Evolutionary conservation across 2,888 invertebrate species (phyloP), one percentile per base, ranked within the genome.

Genomic region (Drosophila recens): DNA sequence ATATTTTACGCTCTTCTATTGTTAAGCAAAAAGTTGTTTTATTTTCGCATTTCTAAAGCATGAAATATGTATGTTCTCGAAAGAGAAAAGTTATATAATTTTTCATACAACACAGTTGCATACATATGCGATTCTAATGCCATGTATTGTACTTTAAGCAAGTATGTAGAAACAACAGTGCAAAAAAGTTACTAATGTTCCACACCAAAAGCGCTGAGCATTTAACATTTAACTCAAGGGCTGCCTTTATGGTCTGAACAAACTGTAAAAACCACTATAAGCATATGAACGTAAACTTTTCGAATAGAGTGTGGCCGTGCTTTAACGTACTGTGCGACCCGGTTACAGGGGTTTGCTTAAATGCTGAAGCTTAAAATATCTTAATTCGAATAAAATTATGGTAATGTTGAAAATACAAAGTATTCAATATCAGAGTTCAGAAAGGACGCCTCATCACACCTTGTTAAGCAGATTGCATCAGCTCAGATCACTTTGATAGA

Each of bases 1-100:
- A 82, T 85, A 85, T 82, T 82, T 82, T 80, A 80, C 82, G 82
- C 79, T 80, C 52, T 85, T 75, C 64, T 82, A 79, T 82, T 85
- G 82, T 85, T 78, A 67, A 82, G 79, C 71, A 63, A 73, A 78
- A 69, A 57, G 72, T 75, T 74, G 69, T 46, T 46, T 68, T 76
- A 11, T 27, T 63, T 49, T 56, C 62, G 64, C 72, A 61, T 56
- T 56, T 72, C 61, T 34, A 48, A 67, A 70, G 67, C 76, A 73
- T 76, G 56, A 67, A 67, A 72, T 75, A 80, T 75, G 67, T 62
- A 71, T 33, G 42, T 30, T 59, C 66, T 57, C 66, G 67, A 45
- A 61, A 58, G 40, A 13, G 4, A 15, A 59, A 53, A 46, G 40
- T 67, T 67, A 56, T 62, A 67, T 54, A 64, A 36, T 43, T 54